Conservation (phyloP, 2,113 vertebrate species). For the Calidris pygmaea region DNA sequence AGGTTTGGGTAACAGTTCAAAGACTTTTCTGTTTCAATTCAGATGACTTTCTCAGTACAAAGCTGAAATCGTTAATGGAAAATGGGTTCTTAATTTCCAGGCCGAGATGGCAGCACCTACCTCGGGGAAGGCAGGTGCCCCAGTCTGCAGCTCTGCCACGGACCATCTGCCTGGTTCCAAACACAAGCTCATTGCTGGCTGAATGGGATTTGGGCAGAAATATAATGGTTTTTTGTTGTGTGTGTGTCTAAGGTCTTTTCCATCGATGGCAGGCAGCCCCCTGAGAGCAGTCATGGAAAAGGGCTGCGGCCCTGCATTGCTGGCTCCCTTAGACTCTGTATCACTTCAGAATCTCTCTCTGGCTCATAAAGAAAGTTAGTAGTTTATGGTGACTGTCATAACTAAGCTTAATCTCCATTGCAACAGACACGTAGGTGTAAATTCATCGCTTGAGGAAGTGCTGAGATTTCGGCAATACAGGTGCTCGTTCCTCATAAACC, state of each 20-base stretch:
- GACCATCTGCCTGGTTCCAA: background rate
- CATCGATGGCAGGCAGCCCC: background rate
- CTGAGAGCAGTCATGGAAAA: background rate
- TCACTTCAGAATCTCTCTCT: background rate
- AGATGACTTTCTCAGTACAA: background rate
- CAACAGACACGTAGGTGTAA: background rate
- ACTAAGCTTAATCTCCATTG: background rate
- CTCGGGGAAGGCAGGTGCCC: fast-evolving
- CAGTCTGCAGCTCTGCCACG: fast-evolving
- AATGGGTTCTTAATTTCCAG: background rate
- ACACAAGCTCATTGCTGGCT: background rate
- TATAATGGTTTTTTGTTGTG: background rate
- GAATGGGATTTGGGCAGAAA: background rate
- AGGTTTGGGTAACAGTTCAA: background rate
- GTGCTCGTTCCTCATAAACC: slow-evolving; percentile 10
- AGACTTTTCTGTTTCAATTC: background rate
- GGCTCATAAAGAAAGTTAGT: too few relatives aligned
- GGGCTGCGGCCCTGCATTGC: fast-evolving
- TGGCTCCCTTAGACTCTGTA: background rate
- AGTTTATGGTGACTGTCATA: background rate
- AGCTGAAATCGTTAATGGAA: background rate
- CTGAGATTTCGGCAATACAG: background rate
- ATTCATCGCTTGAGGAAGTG: background rate
- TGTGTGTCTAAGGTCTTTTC: background rate
- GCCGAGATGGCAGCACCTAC: background rate